Evolutionary conservation across 2,888 invertebrate genomes (phyloP), one percentile per base, ranked within the genome.

Genomic region (Poecilobothrus nobilitatus): DNA sequence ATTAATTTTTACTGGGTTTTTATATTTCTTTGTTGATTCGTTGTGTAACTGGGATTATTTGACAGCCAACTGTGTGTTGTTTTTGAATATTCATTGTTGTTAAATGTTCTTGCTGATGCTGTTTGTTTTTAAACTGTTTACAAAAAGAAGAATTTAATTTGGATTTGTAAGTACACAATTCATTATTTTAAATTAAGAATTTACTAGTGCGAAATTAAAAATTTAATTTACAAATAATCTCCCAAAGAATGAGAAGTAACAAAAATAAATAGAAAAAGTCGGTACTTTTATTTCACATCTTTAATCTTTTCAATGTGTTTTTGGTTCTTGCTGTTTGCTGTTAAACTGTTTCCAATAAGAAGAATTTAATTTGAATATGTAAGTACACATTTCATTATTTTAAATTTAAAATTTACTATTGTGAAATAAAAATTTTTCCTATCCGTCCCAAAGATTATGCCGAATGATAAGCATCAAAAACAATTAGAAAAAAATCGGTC

Each of bases 151-250:
- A 61, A 61, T 61, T 61, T 61, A 8, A 61, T 61, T 61, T 61
- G 61, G n/a, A 61, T 61, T n/a, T 62, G 62, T 62, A 21, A 20
- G 62, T 62, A 62, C 62, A 62, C 62, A 62, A 21, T 63, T 63
- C 63, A 63, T 63, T 63, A 63, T 63, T 63, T 63, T 63, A 63
- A 22, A 63, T 63, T 63, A 22, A 63, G 63, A 63, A 63, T 63
- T 63, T 63, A 63, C 21, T 63, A 63, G 21, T 63, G 63, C 27
- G 63, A 63, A 63, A 63, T 27, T 63, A 63, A 22, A 63, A 63
- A 63, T 34, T 63, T 63, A 61, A 61, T 61, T 61, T 61, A 61
- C 61, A 61, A 61, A 61, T 61, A 61, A 61, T 61, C 61, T 61
- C n/a, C 61, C 61, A 61, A 61, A 61, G 61, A 61, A 61, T 61